Percentiles rank a stretch among this genome's conserved stretches.
Conservation (phyloP, 1,140 invertebrate genomes). For the Nasonia vitripennis region DNA sequence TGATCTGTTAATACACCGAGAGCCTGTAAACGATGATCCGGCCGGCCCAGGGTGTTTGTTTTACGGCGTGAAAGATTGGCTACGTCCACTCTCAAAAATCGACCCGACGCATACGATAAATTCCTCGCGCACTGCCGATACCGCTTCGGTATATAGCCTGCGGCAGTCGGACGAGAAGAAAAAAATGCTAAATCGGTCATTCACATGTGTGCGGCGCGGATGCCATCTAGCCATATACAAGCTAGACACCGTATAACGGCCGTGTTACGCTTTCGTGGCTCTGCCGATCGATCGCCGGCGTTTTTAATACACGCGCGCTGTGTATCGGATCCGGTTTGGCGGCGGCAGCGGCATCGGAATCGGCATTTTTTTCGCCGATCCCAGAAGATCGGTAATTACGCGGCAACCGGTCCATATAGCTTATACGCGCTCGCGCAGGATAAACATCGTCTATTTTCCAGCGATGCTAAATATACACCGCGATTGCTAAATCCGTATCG, state of each 20-base stretch:
- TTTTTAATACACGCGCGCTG: slow-evolving; percentile 9
- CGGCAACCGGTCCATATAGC: background rate
- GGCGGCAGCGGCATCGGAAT: background rate
- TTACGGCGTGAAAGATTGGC: too few relatives aligned
- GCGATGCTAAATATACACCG: slow-evolving; percentile 9
- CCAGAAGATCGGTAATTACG: slow-evolving; percentile 2
- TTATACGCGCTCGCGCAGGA: background rate
- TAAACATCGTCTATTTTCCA: slow-evolving; percentile 16
- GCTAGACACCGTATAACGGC: background rate
- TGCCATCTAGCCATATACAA: background rate
- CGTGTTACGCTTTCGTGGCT: slow-evolving; percentile 5
- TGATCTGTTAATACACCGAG: slow-evolving; percentile 34
- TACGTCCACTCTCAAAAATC: too few relatives aligned
- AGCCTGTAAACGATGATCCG: too few relatives aligned
- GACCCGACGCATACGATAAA: too few relatives aligned
- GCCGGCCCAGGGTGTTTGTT: too few relatives aligned
- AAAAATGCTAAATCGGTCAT: slow-evolving; percentile 25
- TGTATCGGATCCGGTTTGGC: slow-evolving; percentile 13
- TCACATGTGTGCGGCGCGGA: background rate
- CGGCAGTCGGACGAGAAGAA: background rate
- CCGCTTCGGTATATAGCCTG: background rate
- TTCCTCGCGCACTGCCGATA: too few relatives aligned
- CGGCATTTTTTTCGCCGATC: background rate
- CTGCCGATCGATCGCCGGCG: background rate
- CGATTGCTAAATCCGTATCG: slow-evolving; percentile 18